A percentile compares a stretch with the other conserved stretches of the same genome.
These are phyloP conservation scores for Hiodon tergisus DNA, from an alignment of 2,113 vertebrate species.

Conservation along the genomic window DNA sequence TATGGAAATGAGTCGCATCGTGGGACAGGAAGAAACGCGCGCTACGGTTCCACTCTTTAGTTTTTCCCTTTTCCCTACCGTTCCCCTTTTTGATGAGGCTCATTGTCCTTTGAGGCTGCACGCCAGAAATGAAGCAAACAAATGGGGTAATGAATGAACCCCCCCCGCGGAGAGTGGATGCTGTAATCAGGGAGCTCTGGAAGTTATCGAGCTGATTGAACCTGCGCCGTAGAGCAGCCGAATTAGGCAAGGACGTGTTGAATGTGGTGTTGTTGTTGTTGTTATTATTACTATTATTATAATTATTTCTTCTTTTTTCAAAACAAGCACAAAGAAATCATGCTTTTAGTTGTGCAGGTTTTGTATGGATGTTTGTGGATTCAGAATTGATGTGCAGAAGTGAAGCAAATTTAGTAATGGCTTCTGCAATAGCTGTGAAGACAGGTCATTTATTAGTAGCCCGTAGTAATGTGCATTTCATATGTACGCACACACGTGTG, in stretches of 20 bases:
- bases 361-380: background rate
- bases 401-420: no score
- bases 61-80: conserved; percentile 46
- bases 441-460: no score
- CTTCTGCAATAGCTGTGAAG: no score
- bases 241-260: background rate
- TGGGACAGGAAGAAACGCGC: conserved; percentile 54
- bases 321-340: background rate
- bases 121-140: conserved; percentile 53
- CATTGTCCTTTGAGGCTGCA: conserved; percentile 49
- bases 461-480: no score
- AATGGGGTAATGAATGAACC: conserved; percentile 58
- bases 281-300: no score
- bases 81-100: conserved; percentile 53
- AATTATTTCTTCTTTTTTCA: background rate
- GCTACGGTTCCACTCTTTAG: conserved; percentile 63
- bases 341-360: background rate
- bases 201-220: background rate
- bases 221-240: background rate
- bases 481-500: no score
- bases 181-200: background rate
- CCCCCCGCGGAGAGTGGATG: conserved; percentile 39
- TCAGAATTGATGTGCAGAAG: no score
- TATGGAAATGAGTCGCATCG: conserved; percentile 59
- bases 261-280: background rate